Base-by-base conservation (phyloP, 2,888 invertebrate species). In the Sminthurides aquaticus region DNA sequence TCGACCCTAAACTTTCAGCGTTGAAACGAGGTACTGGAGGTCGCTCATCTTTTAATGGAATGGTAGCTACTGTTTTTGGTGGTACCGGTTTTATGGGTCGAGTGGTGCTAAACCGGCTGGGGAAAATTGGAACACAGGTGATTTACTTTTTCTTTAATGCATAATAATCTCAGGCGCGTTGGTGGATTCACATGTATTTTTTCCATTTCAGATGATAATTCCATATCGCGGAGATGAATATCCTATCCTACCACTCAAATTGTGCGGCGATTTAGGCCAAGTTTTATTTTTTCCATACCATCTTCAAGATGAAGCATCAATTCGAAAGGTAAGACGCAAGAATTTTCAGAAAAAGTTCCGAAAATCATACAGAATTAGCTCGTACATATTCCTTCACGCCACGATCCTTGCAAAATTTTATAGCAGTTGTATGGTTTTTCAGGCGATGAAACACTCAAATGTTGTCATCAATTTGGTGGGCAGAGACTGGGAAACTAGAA, bases 41-140 rank as follows among this genome's bases (percentile, higher is more conserved):
- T 22, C 86, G 99, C 43, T 89, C 90, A 74, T 97, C 96, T 77
- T 99, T 98, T 79, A 98, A 90, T 80, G 99, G 99, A 0, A 84
- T 91, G 63, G 94, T 98, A 1, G 94, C 92, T n/a, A 99, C 99
- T n/a, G 90, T 99, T 1, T 97, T 98, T 79, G 98, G 98, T 60
- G 86, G 86, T 64, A 87, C 87, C 43, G 98, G 98, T 1, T 93
- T 92, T 76, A 80, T 97, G 0, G 99, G 98, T 0, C 83, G 86
- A 71, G 87, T 89, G 81, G 85, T 98, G 20, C 87, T 90, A 78
- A 96, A 94, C 78, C 86, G 87, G 76, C 81, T 99, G 62, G 98
- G 96, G 75, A 92, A 89, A 80, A 84, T 83, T 72, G 91, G 93
- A 22, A 84, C 87, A 1, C 93, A 93, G 84, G 87, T 87, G 79